Percentiles rank a stretch among this genome's conserved stretches.
phyloP scores from a whole-genome alignment of 2,888 invertebrate genomes.

The Penaeus monodon region DNA sequence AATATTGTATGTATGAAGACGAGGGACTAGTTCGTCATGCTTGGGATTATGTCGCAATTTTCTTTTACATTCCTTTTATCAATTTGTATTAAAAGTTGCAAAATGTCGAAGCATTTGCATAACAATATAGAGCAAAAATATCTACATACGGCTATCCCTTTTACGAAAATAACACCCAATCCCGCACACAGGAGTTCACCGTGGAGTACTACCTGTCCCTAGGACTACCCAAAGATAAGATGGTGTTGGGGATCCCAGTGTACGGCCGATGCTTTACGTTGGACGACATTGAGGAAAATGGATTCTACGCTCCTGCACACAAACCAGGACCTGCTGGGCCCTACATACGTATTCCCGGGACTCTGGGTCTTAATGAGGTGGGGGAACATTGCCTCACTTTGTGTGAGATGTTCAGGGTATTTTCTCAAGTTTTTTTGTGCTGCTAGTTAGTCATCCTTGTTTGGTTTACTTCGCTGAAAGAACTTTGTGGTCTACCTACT shows the following conservation, averaged over 20 bases:
- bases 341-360: slow-evolving; percentile 76
- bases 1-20: slow-evolving; percentile 40
- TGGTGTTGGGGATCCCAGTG: slow-evolving; percentile 79
- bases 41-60: background rate
- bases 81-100: background rate
- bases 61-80: background rate
- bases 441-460: background rate
- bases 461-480: background rate
- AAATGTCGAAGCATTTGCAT: too few relatives aligned
- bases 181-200: slow-evolving; percentile 19
- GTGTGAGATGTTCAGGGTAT: background rate
- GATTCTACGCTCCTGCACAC: slow-evolving; percentile 74
- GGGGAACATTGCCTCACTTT: background rate
- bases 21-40: background rate
- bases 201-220: slow-evolving; percentile 73
- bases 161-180: background rate
- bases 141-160: too few relatives aligned
- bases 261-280: slow-evolving; percentile 81
- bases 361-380: slow-evolving; percentile 80
- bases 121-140: too few relatives aligned
- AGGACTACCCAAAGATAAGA: slow-evolving; percentile 76
- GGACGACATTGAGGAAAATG: slow-evolving; percentile 70
- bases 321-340: slow-evolving; percentile 77
- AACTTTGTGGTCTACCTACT: too few relatives aligned
- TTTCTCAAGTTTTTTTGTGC: background rate